phyloP scores from a whole-genome alignment of 2,113 vertebrate genomes.

The Andinoacara biseriatus region DNA sequence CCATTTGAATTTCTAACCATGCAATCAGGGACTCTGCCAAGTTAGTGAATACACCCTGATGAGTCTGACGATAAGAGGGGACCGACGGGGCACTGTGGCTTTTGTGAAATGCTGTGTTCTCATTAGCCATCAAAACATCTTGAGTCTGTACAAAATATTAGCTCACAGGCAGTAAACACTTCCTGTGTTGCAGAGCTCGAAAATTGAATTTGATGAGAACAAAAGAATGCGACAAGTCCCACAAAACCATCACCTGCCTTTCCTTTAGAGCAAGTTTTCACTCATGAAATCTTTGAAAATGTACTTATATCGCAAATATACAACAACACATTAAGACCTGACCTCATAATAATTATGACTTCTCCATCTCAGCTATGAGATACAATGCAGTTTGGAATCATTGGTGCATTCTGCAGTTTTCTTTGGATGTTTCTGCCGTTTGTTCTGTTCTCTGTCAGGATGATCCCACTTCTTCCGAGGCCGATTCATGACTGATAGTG shows the following conservation, averaged over 20 bases:
- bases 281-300: background rate
- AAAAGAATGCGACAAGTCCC: slow-evolving; percentile 6
- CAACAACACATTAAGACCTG: background rate
- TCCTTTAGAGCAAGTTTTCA: background rate
- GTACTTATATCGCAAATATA: background rate
- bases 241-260: background rate
- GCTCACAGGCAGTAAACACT: slow-evolving; percentile 25
- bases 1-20: slow-evolving; percentile 64
- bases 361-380: background rate
- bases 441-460: background rate
- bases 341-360: background rate
- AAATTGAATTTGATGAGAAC: slow-evolving; percentile 32
- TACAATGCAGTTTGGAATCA: background rate
- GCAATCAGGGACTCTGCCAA: slow-evolving; percentile 74
- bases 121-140: slow-evolving; percentile 51
- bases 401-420: fast-evolving
- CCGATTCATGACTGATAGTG: background rate
- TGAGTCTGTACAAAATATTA: slow-evolving; percentile 40
- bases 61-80: slow-evolving; percentile 60
- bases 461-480: background rate
- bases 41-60: slow-evolving; percentile 63
- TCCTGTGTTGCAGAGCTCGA: slow-evolving; percentile 5
- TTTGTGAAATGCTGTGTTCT: slow-evolving; percentile 25
- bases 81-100: slow-evolving; percentile 34
- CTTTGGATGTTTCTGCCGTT: fast-evolving